A percentile compares a stretch with the other conserved stretches of the same genome.
These are phyloP conservation scores for Melanaphis sacchari DNA, from an alignment of 1,140 invertebrate species.

Conservation along the genomic window DNA sequence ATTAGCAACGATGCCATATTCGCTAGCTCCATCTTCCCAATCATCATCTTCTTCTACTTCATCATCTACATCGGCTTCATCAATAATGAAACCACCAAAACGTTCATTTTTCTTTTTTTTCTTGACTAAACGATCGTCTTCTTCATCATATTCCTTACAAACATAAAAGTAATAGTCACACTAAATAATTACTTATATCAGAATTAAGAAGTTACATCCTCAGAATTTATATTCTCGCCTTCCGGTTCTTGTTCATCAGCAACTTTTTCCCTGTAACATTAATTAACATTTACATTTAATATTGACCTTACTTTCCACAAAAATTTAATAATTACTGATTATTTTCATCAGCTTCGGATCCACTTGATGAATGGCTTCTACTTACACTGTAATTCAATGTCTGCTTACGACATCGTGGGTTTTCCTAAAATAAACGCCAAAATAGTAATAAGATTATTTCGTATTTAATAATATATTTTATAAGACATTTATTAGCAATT, in stretches of 20 bases:
- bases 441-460: neutral
- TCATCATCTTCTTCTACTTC: slow-evolving; percentile 94
- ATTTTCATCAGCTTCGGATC: slow-evolving; percentile 59
- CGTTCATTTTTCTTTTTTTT: slow-evolving; percentile 80
- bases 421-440: neutral
- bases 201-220: slow-evolving; percentile 68
- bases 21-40: slow-evolving; percentile 92
- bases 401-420: neutral
- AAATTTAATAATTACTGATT: neutral
- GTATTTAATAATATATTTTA: no score
- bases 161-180: neutral
- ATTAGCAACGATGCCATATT: slow-evolving; percentile 85
- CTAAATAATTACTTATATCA: neutral
- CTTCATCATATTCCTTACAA: slow-evolving; percentile 69
- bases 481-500: neutral
- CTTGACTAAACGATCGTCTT: slow-evolving; percentile 72
- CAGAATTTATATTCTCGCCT: slow-evolving; percentile 73
- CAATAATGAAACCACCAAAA: slow-evolving; percentile 90
- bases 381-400: slow-evolving; percentile 58
- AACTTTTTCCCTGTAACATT: slow-evolving; percentile 38
- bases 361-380: slow-evolving; percentile 59
- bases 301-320: neutral
- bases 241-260: slow-evolving; percentile 76
- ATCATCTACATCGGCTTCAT: slow-evolving; percentile 93
- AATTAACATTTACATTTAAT: neutral